Conservation (phyloP, 2,113 vertebrate species). For the Reinhardtius hippoglossoides region DNA sequence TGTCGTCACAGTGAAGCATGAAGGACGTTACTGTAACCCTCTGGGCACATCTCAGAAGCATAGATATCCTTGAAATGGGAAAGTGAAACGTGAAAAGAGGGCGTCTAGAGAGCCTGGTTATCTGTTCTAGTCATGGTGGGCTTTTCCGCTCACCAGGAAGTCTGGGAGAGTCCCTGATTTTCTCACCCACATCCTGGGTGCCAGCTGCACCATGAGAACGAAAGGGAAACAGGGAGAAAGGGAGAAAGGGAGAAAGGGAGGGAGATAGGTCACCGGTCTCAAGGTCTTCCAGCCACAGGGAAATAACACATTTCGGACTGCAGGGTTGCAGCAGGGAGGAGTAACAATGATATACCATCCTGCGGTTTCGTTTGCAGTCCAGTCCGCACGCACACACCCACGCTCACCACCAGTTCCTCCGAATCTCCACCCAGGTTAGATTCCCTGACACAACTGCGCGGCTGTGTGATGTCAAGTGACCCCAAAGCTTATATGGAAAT, state of each 20-base stretch:
- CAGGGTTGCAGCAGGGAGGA: constrained; percentile 39
- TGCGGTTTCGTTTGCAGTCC: constrained; percentile 42
- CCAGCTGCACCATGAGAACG: constrained; percentile 36
- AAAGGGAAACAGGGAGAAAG: constrained; percentile 14
- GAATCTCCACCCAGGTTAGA: constrained; percentile 55
- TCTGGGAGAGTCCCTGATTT: constrained; percentile 67
- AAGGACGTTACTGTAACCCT: not conserved
- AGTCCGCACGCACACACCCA: constrained; percentile 36
- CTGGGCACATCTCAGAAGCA: constrained; percentile 9
- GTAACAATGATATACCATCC: constrained; percentile 57
- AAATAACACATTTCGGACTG: constrained; percentile 46
- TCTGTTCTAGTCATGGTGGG: constrained; percentile 11
- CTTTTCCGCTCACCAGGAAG: constrained; percentile 42
- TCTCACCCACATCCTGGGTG: constrained; percentile 60
- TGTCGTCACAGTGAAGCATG: too few relatives aligned
- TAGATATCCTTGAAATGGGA: not conserved
- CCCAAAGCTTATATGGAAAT: constrained; percentile 21
- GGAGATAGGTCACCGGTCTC: constrained; percentile 31
- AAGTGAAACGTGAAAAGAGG: constrained; percentile 51
- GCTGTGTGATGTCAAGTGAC: constrained; percentile 22
- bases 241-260: not conserved
- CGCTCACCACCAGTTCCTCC: constrained; percentile 20
- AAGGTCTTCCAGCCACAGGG: constrained; percentile 62
- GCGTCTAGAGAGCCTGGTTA: not conserved
- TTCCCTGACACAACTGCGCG: constrained; percentile 52